Base-by-base conservation (phyloP, 2,888 invertebrate species). In the Julus scandinavius region DNA sequence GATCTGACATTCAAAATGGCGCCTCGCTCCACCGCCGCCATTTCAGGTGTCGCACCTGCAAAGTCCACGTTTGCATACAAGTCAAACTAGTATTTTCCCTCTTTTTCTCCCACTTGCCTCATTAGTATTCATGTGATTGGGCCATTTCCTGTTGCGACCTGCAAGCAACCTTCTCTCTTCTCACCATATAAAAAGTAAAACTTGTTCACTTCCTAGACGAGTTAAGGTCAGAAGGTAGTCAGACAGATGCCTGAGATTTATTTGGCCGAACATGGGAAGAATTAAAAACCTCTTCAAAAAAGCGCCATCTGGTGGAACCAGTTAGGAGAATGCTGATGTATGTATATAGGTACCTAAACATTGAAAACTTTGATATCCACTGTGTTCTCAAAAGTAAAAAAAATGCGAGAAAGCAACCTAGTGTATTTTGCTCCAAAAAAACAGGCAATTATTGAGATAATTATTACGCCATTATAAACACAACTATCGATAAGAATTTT, bases 121-220 rank as follows among this genome's bases (percentile, higher is more conserved):
- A 58, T 58, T 58, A 58, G 58, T 58, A 58, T 58, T 58, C 58
- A 58, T n/a, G 17, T 5, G 58, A 58, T 58, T 58, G 58, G 58
- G n/a, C 58, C 15, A n/a, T 58, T 58, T 58, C 58, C 58, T 58
- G 58, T 58, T 17, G 58, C 58, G 58, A 58, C 58, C 58, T 58
- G 58, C 58, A n/a, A 58, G 58, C 58, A 58, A 58, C 58, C n/a
- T 58, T 54, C 54, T 54, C 54, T 54, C 54, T 54, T 54, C 54
- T 54, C 54, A 15, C 15, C 54, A n/a, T 5, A 58, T 58, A 58
- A 58, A 58, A 58, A 54, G 58, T 58, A 58, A 58, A 58, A 58
- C 58, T 58, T 58, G 58, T 58, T 58, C 58, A 58, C 58, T 58
- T 58, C 58, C 58, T 58, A 58, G 58, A 58, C 58, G 17, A 58